Base-by-base conservation (phyloP, 1,140 invertebrate species). In the Megathymus violae region DNA sequence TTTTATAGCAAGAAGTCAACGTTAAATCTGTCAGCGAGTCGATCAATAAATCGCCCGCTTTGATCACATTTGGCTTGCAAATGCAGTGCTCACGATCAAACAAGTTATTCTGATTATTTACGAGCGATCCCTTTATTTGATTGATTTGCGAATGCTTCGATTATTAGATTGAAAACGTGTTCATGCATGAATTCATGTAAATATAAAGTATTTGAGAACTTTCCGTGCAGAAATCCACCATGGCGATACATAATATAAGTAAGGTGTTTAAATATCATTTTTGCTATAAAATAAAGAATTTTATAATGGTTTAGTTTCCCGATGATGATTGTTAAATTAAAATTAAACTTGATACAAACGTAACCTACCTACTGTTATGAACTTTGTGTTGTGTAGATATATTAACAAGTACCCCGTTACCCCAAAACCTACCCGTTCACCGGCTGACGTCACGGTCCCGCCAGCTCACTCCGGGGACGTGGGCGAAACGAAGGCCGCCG, bases 371-470 rank as follows among this genome's bases (percentile, higher is more conserved):
- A 22, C 19, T 22, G 5, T 3, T 3, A 22, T 3, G 19, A 22
- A 3, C 2, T 3, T 22, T n/a, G n/a, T n/a, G n/a, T n/a, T n/a
- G n/a, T n/a, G n/a, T n/a, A n/a, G n/a, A n/a, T n/a, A n/a, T 5
- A 38, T 40, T 3, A 13, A 13, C 36, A 13, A 13, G n/a, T 13
- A 6, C 36, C n/a, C 6, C 11, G 11, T 13, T 41, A 6, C 13
- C 9, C 15, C 38, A 41, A 14, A 6, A 9, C n/a, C 16, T 44
- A 11, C 27, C 13, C 46, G 22, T 46, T 22, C 19, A 46, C 19
- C 17, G 19, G 43, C n/a, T 48, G 46, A 48, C 46, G 25, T 48
- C 46, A 48, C 46, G 1, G 46, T 16, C 46, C 46, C 14, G 34
- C 13, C 34, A 14, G 27, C 46, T 25, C 16, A 48, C 10, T 10